Evolutionary conservation across 2,888 invertebrate genomes (phyloP), one percentile per base, ranked within the genome.

Genomic region (Molanna angustata): DNA sequence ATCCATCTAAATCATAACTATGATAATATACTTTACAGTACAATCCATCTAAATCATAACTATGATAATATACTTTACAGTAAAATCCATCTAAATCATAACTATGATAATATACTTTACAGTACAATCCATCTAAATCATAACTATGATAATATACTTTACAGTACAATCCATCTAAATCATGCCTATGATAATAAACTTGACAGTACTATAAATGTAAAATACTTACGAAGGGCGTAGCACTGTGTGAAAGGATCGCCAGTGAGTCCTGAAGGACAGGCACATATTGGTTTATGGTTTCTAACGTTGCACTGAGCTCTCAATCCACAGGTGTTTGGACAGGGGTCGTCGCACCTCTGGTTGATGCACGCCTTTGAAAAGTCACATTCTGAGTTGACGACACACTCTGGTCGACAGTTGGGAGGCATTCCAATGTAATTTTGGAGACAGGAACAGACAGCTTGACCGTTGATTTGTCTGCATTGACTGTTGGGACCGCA

Each of bases 401-500:
- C 80, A 67, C 93, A 93, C 67, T 92, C 90, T 4, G 92, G 92
- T 57, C 90, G 76, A 65, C 94, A 93, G 47, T 80, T 80, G 1
- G 90, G 90, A 45, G 91, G 91, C 56, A 83, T 83, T 49, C 90
- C 90, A 43, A 86, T 79, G 63, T 87, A 90, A 62, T 85, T 86
- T 1, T 86, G 85, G 60, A 86, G 76, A 64, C 92, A 94, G 1
- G 90, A 89, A 67, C 93, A 94, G 0, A 90, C 90, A 0, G 90
- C 90, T 72, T 89, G 89, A 62, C 79, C 76, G 63, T 90, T 88
- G 4, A 87, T 82, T 63, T 84, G 83, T 63, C 90, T 80, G 59
- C 93, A 93, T 66, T 90, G 87, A 66, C 90, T 90, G 67, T 91
- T 90, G 1, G 90, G 89, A 44, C 93, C 94, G 67, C 93, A 94